Evolutionary conservation across 2,888 invertebrate genomes (phyloP).

Genomic region (Gastracanthus pulcherrimus): DNA sequence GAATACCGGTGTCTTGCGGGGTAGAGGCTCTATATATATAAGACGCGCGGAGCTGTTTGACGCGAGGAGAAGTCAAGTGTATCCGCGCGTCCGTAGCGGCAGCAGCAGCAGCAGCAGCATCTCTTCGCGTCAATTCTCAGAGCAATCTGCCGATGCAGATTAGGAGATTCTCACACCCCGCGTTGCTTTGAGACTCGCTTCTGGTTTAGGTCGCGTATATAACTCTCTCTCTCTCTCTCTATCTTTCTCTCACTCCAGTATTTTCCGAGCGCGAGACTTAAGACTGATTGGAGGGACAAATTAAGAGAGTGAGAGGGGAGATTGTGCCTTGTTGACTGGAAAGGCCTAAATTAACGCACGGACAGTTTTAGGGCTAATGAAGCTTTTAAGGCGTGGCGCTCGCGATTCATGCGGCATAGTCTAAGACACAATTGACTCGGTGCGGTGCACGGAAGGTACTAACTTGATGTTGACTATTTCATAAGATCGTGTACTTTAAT

Average conservation of each 20-base stretch:
- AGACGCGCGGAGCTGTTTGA: conserved; percentile 67
- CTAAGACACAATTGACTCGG: conserved; percentile 5
- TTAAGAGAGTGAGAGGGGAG: conserved; percentile 18
- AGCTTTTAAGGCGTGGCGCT: conserved; percentile 23
- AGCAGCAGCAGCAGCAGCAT: too few relatives aligned
- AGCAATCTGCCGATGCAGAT: conserved; percentile 77
- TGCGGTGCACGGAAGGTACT: neutral
- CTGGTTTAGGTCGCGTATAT: too few relatives aligned
- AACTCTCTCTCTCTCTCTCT: neutral
- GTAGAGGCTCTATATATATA: conserved; percentile 33
- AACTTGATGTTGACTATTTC: neutral
- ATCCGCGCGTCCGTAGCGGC: conserved; percentile 59
- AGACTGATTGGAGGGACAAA: conserved; percentile 48
- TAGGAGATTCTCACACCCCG: conserved; percentile 65
- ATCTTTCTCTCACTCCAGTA: neutral
- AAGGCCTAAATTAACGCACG: conserved; percentile 37
- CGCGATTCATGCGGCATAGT: conserved; percentile 1
- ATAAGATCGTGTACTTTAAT: neutral
- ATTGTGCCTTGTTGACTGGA: neutral
- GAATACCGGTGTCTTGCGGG: conserved; percentile 72
- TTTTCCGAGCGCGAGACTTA: conserved; percentile 14
- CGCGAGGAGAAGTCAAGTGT: conserved; percentile 68
- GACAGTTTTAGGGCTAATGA: conserved; percentile 38
- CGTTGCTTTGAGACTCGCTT: conserved; percentile 17
- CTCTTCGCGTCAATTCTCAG: conserved; percentile 77